Conservation (phyloP, 2,113 vertebrate genomes). For the Seriola quinqueradiata region DNA sequence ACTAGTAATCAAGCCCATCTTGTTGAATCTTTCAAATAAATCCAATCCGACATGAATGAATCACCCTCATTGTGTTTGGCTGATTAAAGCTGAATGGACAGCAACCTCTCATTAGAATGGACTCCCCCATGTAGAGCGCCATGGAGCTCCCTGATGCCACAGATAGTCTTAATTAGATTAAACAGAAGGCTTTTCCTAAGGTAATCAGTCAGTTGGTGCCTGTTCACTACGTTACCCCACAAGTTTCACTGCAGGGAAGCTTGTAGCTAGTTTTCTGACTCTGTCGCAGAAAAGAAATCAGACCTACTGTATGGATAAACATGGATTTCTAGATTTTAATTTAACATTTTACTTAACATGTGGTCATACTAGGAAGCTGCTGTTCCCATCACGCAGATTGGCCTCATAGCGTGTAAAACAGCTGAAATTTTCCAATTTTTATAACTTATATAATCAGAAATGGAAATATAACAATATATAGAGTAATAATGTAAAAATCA, state of each 20-base stretch:
- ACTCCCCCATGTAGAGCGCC: constrained; percentile 60
- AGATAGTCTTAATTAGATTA: constrained; percentile 87
- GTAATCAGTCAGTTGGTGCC: constrained; percentile 85
- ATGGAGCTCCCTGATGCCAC: constrained; percentile 72
- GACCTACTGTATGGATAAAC: neutral
- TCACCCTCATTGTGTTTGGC: constrained; percentile 51
- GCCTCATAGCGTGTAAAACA: too few species aligned
- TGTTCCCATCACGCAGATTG: neutral
- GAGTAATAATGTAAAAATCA: too few species aligned
- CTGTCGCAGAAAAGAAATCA: neutral
- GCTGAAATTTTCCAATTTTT: too few species aligned
- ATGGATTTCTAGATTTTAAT: neutral
- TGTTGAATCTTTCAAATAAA: constrained; percentile 25
- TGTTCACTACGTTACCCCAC: constrained; percentile 65
- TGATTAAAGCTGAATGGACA: constrained; percentile 74
- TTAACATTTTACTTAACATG: constrained; percentile 6
- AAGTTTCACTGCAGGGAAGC: constrained; percentile 65
- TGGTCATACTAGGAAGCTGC: neutral
- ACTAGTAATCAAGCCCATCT: constrained; percentile 4
- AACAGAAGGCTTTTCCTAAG: constrained; percentile 85
- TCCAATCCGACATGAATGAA: constrained; percentile 47
- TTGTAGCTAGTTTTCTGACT: neutral
- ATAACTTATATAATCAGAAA: neutral
- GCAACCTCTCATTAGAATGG: constrained; percentile 61
- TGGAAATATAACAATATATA: neutral